Percentiles rank a stretch among this genome's conserved stretches.
phyloP scores from a whole-genome alignment of 2,888 invertebrate species.

The Merodon equestris region DNA sequence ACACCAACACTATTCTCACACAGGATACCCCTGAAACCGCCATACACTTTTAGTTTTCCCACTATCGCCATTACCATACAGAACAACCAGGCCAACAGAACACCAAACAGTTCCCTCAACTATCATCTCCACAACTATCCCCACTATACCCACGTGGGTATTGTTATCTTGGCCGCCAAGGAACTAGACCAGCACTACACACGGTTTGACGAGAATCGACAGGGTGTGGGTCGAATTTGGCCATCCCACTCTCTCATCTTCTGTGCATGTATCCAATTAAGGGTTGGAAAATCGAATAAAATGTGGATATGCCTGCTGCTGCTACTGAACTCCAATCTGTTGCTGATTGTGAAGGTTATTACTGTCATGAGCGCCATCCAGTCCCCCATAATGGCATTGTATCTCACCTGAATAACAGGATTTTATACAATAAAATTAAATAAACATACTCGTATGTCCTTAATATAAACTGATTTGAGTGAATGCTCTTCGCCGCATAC shows the following conservation, averaged over 20 bases:
- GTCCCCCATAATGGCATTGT: not conserved
- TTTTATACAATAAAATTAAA: not conserved
- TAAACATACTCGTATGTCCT: constrained; percentile 12
- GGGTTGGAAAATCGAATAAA: not conserved
- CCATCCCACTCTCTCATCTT: not conserved
- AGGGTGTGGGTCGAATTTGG: not conserved
- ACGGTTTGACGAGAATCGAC: not conserved
- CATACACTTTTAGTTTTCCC: constrained; percentile 53
- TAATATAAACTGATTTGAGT: too few species aligned
- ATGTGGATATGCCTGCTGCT: constrained; percentile 14
- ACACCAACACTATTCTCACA: constrained; percentile 18
- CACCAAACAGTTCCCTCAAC: constrained; percentile 39
- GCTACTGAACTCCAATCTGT: constrained; percentile 47
- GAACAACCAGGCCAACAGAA: constrained; percentile 57
- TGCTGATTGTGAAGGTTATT: constrained; percentile 54
- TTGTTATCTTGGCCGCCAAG: not conserved
- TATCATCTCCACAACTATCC: constrained; percentile 22
- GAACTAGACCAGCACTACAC: constrained; percentile 34
- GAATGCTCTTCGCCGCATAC: too few species aligned
- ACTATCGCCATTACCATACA: constrained; percentile 66
- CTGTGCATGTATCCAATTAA: constrained; percentile 44
- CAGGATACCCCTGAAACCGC: constrained; percentile 1
- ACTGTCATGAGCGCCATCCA: constrained; percentile 28
- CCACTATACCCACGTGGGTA: constrained; percentile 5
- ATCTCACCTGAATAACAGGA: not conserved